A percentile compares a stretch with the other conserved stretches of the same genome.
Conservation (phyloP, 1,140 invertebrate genomes). For the Scylla paramamosain region DNA sequence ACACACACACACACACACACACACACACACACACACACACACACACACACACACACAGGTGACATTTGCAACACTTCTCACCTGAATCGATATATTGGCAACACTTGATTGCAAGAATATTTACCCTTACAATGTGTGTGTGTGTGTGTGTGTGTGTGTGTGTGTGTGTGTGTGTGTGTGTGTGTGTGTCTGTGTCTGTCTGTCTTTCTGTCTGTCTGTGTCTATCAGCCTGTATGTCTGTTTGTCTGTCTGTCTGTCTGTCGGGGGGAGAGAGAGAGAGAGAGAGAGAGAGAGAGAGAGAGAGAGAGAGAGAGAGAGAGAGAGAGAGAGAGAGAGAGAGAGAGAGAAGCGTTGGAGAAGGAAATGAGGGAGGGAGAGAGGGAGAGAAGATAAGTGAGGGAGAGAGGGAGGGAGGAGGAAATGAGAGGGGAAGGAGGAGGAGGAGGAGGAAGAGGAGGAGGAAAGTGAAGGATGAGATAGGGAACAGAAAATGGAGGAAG, state of each 20-base stretch:
- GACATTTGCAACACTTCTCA: too few relatives aligned
- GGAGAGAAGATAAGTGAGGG: neutral
- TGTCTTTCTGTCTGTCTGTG: neutral
- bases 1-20: slow-evolving; percentile 40
- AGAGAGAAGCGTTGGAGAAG: neutral
- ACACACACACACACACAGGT: neutral
- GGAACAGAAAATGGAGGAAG: slow-evolving; percentile 25
- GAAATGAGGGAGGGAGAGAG: neutral
- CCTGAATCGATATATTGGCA: too few relatives aligned
- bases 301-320: slow-evolving; percentile 23
- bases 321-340: neutral
- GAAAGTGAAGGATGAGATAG: neutral
- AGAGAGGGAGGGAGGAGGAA: neutral
- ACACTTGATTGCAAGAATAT: too few relatives aligned
- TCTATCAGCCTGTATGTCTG: neutral
- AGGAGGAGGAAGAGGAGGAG: neutral
- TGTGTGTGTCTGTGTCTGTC: too few relatives aligned
- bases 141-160: slow-evolving; percentile 8
- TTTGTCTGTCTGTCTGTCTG: neutral
- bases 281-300: slow-evolving; percentile 43
- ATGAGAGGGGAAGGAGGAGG: neutral
- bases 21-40: slow-evolving; percentile 29
- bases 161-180: slow-evolving; percentile 37
- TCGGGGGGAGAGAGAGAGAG: neutral
- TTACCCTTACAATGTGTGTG: neutral